Evolutionary conservation across 1,140 invertebrate species (phyloP), one percentile per base, ranked within the genome.

Genomic region (Leucophenga varia): DNA sequence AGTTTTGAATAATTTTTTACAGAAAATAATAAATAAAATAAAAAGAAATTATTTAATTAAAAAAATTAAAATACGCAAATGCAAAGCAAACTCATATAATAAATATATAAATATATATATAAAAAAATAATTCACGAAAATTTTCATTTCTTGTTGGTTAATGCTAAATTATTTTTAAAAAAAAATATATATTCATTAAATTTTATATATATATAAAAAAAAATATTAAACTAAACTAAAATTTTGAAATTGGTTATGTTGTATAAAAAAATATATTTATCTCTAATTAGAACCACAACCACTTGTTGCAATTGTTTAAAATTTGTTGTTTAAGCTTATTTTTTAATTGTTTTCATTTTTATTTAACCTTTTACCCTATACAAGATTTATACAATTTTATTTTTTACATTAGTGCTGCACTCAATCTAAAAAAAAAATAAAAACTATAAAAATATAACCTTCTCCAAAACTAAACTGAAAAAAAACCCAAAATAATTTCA

Each of bases 281-380:
- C 40, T 53, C 43, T 52, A 53, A 64, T 55, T 40, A 61, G 46
- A 56, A 64, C 70, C 69, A 60, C 61, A 74, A 75, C 73, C 69
- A 71, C 52, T 63, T 55, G 53, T 57, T 47, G 36, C 22, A 31
- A 28, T n/a, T 46, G 18, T n/a, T n/a, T n/a, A n/a, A n/a, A 43
- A 32, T 38, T 34, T 41, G 34, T 31, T 37, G 18, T 8, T 5
- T 18, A 6, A 37, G 35, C 35, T 37, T n/a, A n/a, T n/a, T n/a
- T n/a, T n/a, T n/a, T n/a, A n/a, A n/a, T n/a, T n/a, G n/a, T n/a
- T n/a, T n/a, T n/a, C n/a, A n/a, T n/a, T n/a, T n/a, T n/a, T n/a
- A n/a, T n/a, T n/a, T n/a, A n/a, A n/a, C n/a, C n/a, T n/a, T n/a
- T n/a, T n/a, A n/a, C n/a, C n/a, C n/a, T n/a, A n/a, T n/a, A n/a